phyloP scores from a whole-genome alignment of 2,113 vertebrate genomes.

The Zootoca vivipara region DNA sequence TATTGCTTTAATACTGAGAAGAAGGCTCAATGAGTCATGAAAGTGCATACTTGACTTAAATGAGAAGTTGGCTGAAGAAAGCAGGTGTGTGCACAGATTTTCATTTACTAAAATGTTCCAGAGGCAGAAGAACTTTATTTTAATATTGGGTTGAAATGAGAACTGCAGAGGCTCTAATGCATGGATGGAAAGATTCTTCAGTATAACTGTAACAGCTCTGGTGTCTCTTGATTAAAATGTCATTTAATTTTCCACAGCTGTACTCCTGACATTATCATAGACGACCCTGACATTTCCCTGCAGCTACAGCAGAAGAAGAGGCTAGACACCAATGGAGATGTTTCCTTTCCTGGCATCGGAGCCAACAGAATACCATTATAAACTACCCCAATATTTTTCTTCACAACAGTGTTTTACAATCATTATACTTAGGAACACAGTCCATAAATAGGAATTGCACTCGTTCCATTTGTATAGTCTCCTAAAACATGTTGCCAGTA shows the following conservation, averaged over 20 bases:
- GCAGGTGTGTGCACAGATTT: background rate
- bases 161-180: background rate
- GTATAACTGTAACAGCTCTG: constrained; percentile 12
- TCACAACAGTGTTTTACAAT: background rate
- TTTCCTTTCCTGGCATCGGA: constrained; percentile 7
- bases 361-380: background rate
- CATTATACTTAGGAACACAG: background rate
- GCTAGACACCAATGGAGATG: background rate
- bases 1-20: background rate
- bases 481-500: background rate
- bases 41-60: constrained; percentile 23
- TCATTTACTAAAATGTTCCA: background rate
- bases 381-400: background rate
- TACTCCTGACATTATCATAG: constrained; percentile 23
- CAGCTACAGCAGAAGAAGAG: background rate
- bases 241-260: constrained; percentile 26
- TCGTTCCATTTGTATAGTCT: background rate
- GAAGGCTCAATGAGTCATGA: constrained; percentile 9
- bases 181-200: background rate
- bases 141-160: constrained; percentile 11
- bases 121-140: constrained; percentile 5
- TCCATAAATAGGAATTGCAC: background rate
- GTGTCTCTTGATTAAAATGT: constrained; percentile 31
- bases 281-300: constrained; percentile 27
- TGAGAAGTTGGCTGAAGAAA: constrained; percentile 3